Base-by-base conservation (phyloP, 2,888 invertebrate genomes). In the Patella pellucida region DNA sequence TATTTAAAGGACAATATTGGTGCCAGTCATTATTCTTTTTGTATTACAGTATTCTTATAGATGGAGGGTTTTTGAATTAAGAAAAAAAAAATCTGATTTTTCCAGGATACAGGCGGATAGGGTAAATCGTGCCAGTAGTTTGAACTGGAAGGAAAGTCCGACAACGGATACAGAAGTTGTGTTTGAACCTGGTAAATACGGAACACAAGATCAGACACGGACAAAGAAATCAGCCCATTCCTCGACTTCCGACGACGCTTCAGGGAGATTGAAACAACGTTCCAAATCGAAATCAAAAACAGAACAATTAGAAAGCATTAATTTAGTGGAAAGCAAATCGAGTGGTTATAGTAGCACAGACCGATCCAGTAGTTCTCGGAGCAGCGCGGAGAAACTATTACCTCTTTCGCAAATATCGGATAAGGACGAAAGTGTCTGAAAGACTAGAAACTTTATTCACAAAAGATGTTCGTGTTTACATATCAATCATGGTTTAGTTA, bases 341-440 rank as follows among this genome's bases (percentile, higher is more conserved):
- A 80, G 81, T 68, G 80, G 81, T 23, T 80, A 81, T 71, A 81
- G 81, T 75, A 81, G 81, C 62, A 81, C 81, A 54, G 81, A 81
- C 52, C 77, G 80, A 62, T 81, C 81, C 14, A 81, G 80, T 69
- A 81, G 80, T 50, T 74, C 75, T 52, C 71, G 75, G 41, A 80
- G 81, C 3, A 81, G 81, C 72, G 80, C 68, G 2, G 81, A 81
- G 54, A 81, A 77, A 70, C 78, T 81, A 5, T 76, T 81, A 68
- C 72, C 76, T 62, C 76, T 71, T 54, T 62, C 62, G 2, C 62
- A 62, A 19, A 62, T 62, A 62, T 62, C 62, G 14, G 62, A 62
- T 62, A 62, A 62, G 23, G 62, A 62, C 11, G 62, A n/a, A 23
- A 62, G 62, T 62, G 62, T 62, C 23, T 62, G 62, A 62, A 14